A percentile compares a stretch with the other conserved stretches of the same genome.
phyloP scores from a whole-genome alignment of 2,113 vertebrate species.

The Hydrochoerus hydrochaeris region DNA sequence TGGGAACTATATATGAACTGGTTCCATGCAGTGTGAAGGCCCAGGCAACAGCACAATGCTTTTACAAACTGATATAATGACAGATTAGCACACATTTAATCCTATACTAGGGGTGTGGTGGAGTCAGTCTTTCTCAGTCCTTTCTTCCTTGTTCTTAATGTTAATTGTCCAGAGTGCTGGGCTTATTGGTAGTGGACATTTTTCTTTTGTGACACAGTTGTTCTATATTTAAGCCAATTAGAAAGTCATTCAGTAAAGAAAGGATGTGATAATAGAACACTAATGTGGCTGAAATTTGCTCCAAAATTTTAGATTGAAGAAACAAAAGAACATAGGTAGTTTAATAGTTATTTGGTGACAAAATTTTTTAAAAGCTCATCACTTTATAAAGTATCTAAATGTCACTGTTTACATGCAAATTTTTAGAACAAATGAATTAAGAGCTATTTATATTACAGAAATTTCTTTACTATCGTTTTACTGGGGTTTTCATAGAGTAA shows the following conservation, averaged over 20 bases:
- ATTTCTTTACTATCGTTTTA: not conserved
- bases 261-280: conserved; percentile 42
- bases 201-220: conserved; percentile 73
- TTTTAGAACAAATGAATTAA: not conserved
- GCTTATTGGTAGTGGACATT: conserved; percentile 60
- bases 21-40: conserved; percentile 62
- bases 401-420: not conserved
- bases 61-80: conserved; percentile 75
- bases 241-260: conserved; percentile 63
- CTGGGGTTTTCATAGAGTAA: not conserved
- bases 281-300: conserved; percentile 36
- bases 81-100: conserved; percentile 74
- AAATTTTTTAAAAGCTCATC: not conserved
- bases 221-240: conserved; percentile 52
- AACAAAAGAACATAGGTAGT: not conserved
- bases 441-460: not conserved
- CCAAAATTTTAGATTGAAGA: not conserved
- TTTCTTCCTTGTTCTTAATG: conserved; percentile 26
- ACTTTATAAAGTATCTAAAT: conserved; percentile 28
- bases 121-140: conserved; percentile 42
- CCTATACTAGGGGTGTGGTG: conserved; percentile 59
- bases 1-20: conserved; percentile 70
- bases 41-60: conserved; percentile 62
- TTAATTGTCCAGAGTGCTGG: conserved; percentile 12
- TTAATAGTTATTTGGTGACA: conserved; percentile 17